phyloP scores from a whole-genome alignment of 1,140 invertebrate genomes.

The Brachionus manjavacas region DNA sequence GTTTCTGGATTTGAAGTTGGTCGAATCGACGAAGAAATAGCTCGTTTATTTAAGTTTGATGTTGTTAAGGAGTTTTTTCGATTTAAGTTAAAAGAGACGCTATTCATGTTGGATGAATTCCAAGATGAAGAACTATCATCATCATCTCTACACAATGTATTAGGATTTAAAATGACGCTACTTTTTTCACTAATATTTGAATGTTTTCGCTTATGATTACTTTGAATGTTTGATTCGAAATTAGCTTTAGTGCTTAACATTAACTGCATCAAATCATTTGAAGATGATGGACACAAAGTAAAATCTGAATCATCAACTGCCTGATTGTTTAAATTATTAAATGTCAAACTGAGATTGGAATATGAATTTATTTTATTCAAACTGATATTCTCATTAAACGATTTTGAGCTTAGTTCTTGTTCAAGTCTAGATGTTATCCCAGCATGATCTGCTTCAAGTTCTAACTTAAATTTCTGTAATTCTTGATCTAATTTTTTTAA shows the following conservation, averaged over 20 bases:
- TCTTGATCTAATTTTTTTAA: constrained; percentile 85
- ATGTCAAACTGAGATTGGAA: background rate
- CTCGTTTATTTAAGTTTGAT: background rate
- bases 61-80: background rate
- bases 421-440: constrained; percentile 93
- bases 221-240: background rate
- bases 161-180: background rate
- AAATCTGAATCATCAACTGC: background rate
- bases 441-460: constrained; percentile 93
- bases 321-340: constrained; percentile 17
- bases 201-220: constrained; percentile 12
- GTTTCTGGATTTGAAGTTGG: background rate
- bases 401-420: constrained; percentile 59
- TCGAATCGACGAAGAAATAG: background rate
- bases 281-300: background rate
- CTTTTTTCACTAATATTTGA: constrained; percentile 15
- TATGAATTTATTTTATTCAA: background rate
- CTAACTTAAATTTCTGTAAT: constrained; percentile 90
- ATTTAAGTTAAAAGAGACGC: background rate
- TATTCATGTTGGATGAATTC: constrained; percentile 16
- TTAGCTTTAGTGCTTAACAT: background rate
- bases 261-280: constrained; percentile 17
- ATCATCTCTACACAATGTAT: background rate
- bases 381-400: background rate
- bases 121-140: constrained; percentile 11